Evolutionary conservation across 2,113 vertebrate genomes (phyloP), one percentile per base, ranked within the genome.

Genomic region (Candoia aspera): DNA sequence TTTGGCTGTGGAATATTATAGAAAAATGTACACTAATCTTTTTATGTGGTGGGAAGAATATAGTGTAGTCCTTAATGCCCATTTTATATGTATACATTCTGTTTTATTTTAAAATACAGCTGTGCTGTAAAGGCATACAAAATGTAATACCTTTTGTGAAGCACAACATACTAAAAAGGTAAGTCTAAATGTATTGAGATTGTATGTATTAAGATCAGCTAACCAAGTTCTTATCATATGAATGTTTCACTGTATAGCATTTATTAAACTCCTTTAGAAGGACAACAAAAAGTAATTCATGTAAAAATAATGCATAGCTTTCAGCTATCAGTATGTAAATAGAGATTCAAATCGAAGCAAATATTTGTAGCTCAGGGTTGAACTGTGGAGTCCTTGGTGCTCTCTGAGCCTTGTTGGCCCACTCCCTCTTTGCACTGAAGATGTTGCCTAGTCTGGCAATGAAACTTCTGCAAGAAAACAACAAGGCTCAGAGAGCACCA

Each of bases 101-200:
- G 97, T 97, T 97, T 97, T 97, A 97, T 97, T 97, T 97, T 95
- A 68, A 91, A 97, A 97, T 97, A 96, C 97, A 98, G 97, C 97
- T 98, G 97, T 97, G 96, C 96, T 97, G 97, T 97, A 97, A 98
- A 97, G 95, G 97, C 97, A 97, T 97, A 96, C 97, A 97, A 97
- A 97, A 97, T 97, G 97, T 96, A 97, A 97, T 97, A 93, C 96
- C 96, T 97, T 97, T 97, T 98, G 97, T 97, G 97, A 96, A 97
- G 97, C 92, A 96, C 97, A 97, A 97, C 97, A 96, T 92, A 96
- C 95, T 97, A 94, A 96, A 97, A 97, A 97, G 96, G 94, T 96
- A 97, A 96, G 96, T 96, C 95, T 97, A 94, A 97, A 97, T 97
- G 97, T 97, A 96, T 96, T 87, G 4, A 97, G 96, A 96, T 97